These are phyloP conservation scores for Eustalomyia histrio DNA, from an alignment of 2,888 invertebrate species.

Conservation along the genomic window DNA sequence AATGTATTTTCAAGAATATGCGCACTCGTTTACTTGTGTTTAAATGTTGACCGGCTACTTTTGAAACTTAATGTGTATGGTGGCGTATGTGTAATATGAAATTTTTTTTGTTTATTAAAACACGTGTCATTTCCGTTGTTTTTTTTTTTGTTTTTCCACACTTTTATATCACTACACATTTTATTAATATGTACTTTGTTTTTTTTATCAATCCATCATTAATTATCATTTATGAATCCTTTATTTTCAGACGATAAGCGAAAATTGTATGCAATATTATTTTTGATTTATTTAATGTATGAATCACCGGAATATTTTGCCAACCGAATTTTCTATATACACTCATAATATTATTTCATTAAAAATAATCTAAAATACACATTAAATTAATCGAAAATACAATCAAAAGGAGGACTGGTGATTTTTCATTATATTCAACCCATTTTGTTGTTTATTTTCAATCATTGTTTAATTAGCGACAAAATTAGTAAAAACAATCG, in stretches of 20 bases:
- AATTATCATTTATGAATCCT: conserved; percentile 27
- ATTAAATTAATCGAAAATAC: no score
- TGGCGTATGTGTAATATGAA: conserved; percentile 39
- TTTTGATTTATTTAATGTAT: not conserved
- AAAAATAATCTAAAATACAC: no score
- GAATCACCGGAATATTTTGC: no score
- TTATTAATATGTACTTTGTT: conserved; percentile 30
- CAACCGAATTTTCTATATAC: no score
- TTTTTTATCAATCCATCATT: conserved; percentile 39
- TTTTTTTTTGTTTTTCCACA: no score
- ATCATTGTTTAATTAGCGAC: no score
- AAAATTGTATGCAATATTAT: not conserved
- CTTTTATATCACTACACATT: not conserved
- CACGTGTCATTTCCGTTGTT: not conserved
- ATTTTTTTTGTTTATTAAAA: not conserved
- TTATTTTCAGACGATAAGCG: not conserved
- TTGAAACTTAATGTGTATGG: not conserved
- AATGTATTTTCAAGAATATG: conserved; percentile 27
- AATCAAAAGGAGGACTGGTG: no score
- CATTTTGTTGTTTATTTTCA: no score
- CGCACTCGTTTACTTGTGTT: conserved; percentile 38
- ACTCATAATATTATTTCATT: no score
- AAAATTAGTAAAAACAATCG: no score
- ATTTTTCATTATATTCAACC: no score
- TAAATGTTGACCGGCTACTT: not conserved